A percentile compares a stretch with the other conserved stretches of the same genome.
Evolutionary conservation across 2,888 invertebrate species (phyloP).

Genomic region (Meghimatium bilineatum): DNA sequence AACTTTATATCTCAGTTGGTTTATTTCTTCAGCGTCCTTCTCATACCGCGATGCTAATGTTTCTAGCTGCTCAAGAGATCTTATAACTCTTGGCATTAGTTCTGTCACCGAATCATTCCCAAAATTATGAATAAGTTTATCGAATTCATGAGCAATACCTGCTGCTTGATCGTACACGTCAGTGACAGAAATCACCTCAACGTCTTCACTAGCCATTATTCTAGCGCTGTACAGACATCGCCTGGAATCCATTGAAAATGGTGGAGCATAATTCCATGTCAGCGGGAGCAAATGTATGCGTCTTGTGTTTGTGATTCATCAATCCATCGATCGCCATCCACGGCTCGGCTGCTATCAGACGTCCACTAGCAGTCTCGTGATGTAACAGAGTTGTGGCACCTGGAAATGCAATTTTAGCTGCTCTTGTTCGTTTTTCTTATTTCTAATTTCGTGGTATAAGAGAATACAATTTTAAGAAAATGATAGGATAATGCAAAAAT

Average conservation of each 20-base stretch:
- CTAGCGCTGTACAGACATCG: conserved; percentile 54
- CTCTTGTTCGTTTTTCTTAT: too few relatives aligned
- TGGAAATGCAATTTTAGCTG: not conserved
- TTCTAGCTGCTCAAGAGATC: conserved; percentile 90
- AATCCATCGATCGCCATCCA: conserved; percentile 11
- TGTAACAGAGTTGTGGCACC: conserved; percentile 11
- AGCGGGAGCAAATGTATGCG: conserved; percentile 33
- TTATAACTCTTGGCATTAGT: conserved; percentile 96
- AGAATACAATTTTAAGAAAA: too few relatives aligned
- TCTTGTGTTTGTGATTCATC: conserved; percentile 16
- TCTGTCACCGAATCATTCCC: conserved; percentile 93
- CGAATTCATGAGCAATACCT: conserved; percentile 98
- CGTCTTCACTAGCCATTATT: conserved; percentile 66
- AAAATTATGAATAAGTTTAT: conserved; percentile 92
- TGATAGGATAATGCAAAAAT: too few relatives aligned
- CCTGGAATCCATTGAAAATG: conserved; percentile 60
- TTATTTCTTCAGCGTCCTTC: conserved; percentile 87
- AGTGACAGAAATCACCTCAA: conserved; percentile 81
- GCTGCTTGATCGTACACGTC: conserved; percentile 99
- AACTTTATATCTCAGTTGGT: conserved; percentile 89
- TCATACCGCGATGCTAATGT: conserved; percentile 82
- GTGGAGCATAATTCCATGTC: conserved; percentile 52
- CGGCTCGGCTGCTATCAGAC: not conserved
- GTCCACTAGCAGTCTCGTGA: conserved; percentile 22
- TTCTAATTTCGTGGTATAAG: too few relatives aligned